Conservation (phyloP, 64 coral and sea anemone genomes). For the Montipora capricornis region DNA sequence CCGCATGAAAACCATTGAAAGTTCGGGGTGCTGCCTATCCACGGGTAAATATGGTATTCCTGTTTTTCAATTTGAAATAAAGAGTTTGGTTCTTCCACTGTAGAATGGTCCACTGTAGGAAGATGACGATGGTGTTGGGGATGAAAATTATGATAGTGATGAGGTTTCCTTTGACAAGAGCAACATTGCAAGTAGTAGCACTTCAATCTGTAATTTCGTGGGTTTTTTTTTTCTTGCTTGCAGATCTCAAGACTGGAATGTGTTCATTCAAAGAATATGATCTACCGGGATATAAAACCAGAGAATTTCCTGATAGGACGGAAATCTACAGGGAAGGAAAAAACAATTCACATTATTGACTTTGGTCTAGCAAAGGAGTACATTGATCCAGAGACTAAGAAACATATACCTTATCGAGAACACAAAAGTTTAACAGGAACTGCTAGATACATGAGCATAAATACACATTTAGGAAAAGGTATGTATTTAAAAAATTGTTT, state of each 20-base stretch:
- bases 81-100: too few relatives aligned
- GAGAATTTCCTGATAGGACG: conserved; percentile 99
- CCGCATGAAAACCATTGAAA: too few relatives aligned
- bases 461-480: conserved; percentile 99
- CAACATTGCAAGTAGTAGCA: too few relatives aligned
- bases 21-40: too few relatives aligned
- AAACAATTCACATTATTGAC: conserved; percentile 99
- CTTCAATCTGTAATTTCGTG: neutral
- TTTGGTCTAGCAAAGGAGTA: conserved; percentile 99
- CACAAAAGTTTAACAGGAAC: conserved; percentile 99
- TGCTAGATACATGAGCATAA: conserved; percentile 99
- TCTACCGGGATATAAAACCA: conserved; percentile 98
- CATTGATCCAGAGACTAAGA: conserved; percentile 99
- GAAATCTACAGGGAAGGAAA: conserved; percentile 97
- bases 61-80: too few relatives aligned
- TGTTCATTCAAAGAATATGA: conserved; percentile 99
- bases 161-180: too few relatives aligned
- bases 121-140: too few relatives aligned
- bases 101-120: too few relatives aligned
- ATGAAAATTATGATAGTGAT: too few relatives aligned
- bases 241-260: conserved; percentile 95
- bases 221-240: conserved; percentile 23
- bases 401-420: conserved; percentile 98
- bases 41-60: too few relatives aligned
- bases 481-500: neutral